phyloP scores from a whole-genome alignment of 64 coral and sea anemone species.

The Dendronephthya gigantea region DNA sequence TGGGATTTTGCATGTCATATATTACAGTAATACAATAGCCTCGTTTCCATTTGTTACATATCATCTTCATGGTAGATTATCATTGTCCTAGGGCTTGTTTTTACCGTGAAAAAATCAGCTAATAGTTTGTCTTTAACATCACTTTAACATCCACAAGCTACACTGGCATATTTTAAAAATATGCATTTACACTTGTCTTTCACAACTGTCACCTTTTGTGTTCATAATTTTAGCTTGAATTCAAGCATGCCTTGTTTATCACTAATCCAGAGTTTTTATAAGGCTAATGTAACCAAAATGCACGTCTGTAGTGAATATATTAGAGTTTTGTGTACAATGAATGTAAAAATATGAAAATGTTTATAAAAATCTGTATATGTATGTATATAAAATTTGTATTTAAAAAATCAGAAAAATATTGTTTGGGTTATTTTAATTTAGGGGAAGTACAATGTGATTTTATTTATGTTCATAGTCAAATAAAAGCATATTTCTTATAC shows the following conservation, averaged over 20 bases:
- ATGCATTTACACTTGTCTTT: no score
- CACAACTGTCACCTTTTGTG: no score
- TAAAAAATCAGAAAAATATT: background rate
- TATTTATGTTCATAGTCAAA: background rate
- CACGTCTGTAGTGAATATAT: background rate
- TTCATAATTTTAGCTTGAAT: no score
- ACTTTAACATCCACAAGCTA: no score
- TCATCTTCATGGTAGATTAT: no score
- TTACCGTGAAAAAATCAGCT: no score
- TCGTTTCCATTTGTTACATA: background rate
- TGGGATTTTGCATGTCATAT: background rate
- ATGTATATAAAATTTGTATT: background rate
- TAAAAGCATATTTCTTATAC: background rate
- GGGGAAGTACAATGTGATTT: background rate
- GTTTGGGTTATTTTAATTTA: background rate
- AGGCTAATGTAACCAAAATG: background rate
- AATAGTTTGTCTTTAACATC: no score
- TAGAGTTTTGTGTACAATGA: background rate
- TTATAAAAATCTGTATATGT: background rate
- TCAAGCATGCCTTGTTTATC: no score
- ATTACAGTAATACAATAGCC: background rate
- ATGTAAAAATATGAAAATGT: conserved; percentile 6
- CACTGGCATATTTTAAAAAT: no score
- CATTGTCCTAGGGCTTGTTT: no score
- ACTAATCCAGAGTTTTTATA: background rate